Base-by-base conservation (phyloP, 2,797 vertebrate genomes). In the Danio albolineatus region DNA sequence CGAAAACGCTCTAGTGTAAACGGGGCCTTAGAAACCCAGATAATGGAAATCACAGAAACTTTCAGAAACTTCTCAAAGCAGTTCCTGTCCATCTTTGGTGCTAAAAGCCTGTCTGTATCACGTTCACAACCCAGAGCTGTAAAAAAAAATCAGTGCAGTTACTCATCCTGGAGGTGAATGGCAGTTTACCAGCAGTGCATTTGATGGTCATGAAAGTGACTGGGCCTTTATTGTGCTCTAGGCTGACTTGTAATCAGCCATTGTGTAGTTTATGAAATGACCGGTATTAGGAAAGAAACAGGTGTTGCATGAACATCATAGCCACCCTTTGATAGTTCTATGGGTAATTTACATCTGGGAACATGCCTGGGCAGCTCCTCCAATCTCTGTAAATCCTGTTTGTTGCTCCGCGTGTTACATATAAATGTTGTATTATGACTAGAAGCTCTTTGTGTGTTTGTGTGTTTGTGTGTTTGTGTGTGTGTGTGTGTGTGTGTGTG, bases 201-300 rank as follows among this genome's bases (percentile, higher is more conserved):
- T 56, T 70, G 28, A 28, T 28, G 36, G 66, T 73, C 16, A 64
- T 44, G 21, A 46, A 80, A 17, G 19, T 38, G 76, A 79, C 48
- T 59, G 17, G 48, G 28, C 36, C 56, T 78, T 67, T 16, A 46
- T 75, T 39, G 16, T 77, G 10, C 69, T 38, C 76, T 4, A 56
- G 43, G 54, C 73, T 73, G 62, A 13, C 53, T 76, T 61, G 59
- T 78, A 75, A 70, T 75, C 44, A 72, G 28, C 48, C 61, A 74
- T 79, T 48, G 28, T 60, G 72, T 60, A 81, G 79, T 82, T 78
- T 53, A 77, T 49, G 43, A 66, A 67, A 83, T 76, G 17, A 83
- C 43, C 19, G 59, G 61, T n/a, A 19, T 64, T 48, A 7, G 73
- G 49, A 60, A 76, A 46, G 67, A 81, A 83, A 74, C 80, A 75